Base-by-base conservation (phyloP, 2,797 vertebrate species). In the Rhinogobio ventralis region DNA sequence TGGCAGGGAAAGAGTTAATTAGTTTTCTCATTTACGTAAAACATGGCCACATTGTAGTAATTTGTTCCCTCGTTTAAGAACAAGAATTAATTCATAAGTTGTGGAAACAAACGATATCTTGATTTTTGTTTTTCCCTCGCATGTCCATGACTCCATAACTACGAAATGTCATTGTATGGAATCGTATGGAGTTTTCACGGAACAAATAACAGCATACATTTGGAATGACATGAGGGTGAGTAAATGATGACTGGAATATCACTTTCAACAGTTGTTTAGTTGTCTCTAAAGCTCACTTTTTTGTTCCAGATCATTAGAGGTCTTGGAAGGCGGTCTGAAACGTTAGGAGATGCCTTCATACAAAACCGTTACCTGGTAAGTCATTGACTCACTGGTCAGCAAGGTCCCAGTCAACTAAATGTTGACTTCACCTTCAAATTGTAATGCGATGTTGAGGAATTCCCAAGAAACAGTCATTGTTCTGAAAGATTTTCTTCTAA, bases 401-500 rank as follows among this genome's bases (percentile, higher is more conserved):
- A 28, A 2, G n/a, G 10, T 62, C 28, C 60, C 60, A 30, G 25
- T 17, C 14, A 30, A 64, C 60, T 30, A 64, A 30, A 30, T 30
- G 45, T 19, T n/a, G n/a, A n/a, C 30, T 55, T 53, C 20, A 11
- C 46, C 23, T 57, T 17, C 11, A 30, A 33, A 57, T 60, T 10
- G 5, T n/a, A n/a, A 55, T n/a, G 66, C 19, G 23, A 49, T 33
- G 33, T n/a, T 30, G 45, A 71, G 73, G n/a, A 71, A 60, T 49
- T 62, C 45, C 57, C 46, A 14, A 77, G 49, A 42, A 76, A 9
- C 33, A 53, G 14, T 53, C 49, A 4, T 33, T 20, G 60, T 36
- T 42, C 73, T 83, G 23, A 77, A 76, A 83, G 25, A 66, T n/a
- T 68, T 55, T 42, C 46, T 23, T 77, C 82, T 83, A 77, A 46